Evolutionary conservation across 2,113 vertebrate genomes (phyloP).

Genomic region (Passer domesticus): DNA sequence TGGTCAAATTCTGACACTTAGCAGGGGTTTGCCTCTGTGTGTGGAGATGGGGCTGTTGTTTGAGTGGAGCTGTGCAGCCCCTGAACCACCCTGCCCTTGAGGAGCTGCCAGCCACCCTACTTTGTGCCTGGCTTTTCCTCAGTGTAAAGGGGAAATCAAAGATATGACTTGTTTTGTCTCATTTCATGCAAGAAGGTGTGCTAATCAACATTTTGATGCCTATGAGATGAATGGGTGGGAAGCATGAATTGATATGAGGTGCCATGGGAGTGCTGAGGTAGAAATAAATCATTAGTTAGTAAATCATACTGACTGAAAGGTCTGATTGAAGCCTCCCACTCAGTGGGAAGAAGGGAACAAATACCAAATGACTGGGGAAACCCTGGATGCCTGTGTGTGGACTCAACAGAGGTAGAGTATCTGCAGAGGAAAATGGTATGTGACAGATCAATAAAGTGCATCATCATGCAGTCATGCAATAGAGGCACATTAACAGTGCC

Average conservation of each 20-base stretch:
- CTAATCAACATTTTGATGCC: constrained; percentile 16
- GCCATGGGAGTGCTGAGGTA: neutral
- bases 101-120: neutral
- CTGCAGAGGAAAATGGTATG: neutral
- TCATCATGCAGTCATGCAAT: neutral
- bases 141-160: neutral
- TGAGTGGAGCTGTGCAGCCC: neutral
- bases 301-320: neutral
- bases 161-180: neutral
- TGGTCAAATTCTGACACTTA: neutral
- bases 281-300: constrained; percentile 24
- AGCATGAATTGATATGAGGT: constrained; percentile 7
- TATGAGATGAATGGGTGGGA: neutral
- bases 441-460: neutral
- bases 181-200: neutral
- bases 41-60: fast-evolving
- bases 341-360: neutral
- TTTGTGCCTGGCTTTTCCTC: neutral
- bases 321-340: neutral
- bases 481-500: neutral
- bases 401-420: neutral
- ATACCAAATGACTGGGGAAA: neutral
- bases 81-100: neutral
- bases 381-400: neutral
- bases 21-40: neutral